Percentiles rank a stretch among this genome's conserved stretches.
Evolutionary conservation across 2,113 vertebrate genomes (phyloP).

Genomic region (Oryzias curvinotus): DNA sequence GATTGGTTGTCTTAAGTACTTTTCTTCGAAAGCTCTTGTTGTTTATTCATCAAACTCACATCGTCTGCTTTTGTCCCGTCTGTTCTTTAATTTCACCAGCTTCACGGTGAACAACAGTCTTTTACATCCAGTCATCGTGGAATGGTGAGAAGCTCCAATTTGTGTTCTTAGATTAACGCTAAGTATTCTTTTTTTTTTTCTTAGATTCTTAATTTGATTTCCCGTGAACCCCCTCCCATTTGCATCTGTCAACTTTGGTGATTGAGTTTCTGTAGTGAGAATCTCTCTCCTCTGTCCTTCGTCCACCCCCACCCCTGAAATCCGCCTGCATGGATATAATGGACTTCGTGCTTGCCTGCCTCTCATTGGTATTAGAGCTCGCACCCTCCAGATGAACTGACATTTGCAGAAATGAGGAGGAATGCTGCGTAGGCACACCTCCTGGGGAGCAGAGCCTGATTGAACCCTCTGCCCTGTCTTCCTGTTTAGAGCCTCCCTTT

Average conservation of each 20-base stretch:
- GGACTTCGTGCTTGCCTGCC: conserved; percentile 55
- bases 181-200: neutral
- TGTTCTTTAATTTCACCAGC: conserved; percentile 59
- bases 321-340: conserved; percentile 40
- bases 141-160: conserved; percentile 83
- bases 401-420: conserved; percentile 65
- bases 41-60: no score
- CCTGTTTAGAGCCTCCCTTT: conserved; percentile 2
- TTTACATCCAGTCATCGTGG: conserved; percentile 89
- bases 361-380: conserved; percentile 59
- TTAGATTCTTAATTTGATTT: neutral
- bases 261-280: conserved; percentile 22
- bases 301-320: conserved; percentile 3
- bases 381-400: conserved; percentile 54
- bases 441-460: conserved; percentile 34
- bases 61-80: neutral
- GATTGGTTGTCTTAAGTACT: no score
- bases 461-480: conserved; percentile 24
- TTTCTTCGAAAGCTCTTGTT: no score
- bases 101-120: conserved; percentile 88
- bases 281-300: neutral
- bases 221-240: neutral
- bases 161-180: neutral
- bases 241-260: conserved; percentile 1
- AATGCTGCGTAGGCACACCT: conserved; percentile 57